Evolutionary conservation across 2,797 vertebrate genomes (phyloP).

Genomic region (Furcifer pardalis): DNA sequence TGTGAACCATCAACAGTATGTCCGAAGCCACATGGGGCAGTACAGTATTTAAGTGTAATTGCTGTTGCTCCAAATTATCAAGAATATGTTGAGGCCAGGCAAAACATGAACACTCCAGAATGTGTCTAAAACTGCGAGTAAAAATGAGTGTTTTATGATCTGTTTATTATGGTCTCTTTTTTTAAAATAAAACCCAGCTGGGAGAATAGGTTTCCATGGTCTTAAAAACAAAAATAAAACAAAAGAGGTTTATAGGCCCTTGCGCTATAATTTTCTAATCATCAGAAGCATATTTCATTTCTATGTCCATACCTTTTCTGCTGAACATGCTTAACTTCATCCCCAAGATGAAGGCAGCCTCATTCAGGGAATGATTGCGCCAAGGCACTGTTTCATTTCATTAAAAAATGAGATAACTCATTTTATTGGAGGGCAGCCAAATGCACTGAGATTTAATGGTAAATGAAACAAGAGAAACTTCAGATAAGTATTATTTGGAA

Average conservation of each 20-base stretch:
- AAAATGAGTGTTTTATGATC: conserved; percentile 51
- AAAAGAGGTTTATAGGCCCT: conserved; percentile 62
- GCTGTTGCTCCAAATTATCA: conserved; percentile 41
- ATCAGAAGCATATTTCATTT: conserved; percentile 69
- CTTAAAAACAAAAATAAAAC: conserved; percentile 77
- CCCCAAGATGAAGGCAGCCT: neutral
- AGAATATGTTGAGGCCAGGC: conserved; percentile 46
- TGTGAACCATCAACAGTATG: too few relatives aligned
- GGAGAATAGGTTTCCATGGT: conserved; percentile 67
- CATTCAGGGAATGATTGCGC: neutral
- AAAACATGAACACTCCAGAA: conserved; percentile 48
- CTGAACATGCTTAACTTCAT: conserved; percentile 23
- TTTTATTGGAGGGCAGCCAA: conserved; percentile 35
- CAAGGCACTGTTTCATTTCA: conserved; percentile 27
- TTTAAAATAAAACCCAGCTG: conserved; percentile 42
- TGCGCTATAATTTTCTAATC: conserved; percentile 63
- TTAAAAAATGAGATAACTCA: conserved; percentile 46
- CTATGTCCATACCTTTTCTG: conserved; percentile 67
- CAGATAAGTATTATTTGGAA: conserved; percentile 13
- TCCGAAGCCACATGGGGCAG: too few relatives aligned
- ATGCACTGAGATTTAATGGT: conserved; percentile 12
- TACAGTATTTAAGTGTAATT: too few relatives aligned
- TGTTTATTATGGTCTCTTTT: conserved; percentile 42
- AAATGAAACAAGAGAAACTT: conserved; percentile 25
- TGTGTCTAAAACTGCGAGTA: conserved; percentile 58